phyloP scores from a whole-genome alignment of 2,797 vertebrate genomes.

The Bradypodion pumilum region DNA sequence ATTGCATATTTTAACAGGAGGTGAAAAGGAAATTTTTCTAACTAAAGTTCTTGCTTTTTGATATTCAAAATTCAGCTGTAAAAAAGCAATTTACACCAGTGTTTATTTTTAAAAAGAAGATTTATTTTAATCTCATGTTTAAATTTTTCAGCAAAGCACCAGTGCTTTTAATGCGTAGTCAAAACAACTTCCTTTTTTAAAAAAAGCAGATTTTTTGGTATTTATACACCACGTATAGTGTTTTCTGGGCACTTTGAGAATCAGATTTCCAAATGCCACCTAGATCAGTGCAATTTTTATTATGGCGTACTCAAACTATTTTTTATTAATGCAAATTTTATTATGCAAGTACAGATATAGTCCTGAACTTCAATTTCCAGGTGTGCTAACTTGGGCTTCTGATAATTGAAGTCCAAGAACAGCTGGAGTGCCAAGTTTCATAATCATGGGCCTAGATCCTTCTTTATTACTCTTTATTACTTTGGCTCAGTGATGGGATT shows the following conservation, averaged over 20 bases:
- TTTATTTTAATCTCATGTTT: not conserved
- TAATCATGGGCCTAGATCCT: too few relatives aligned
- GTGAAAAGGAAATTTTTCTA: not conserved
- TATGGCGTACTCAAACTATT: too few relatives aligned
- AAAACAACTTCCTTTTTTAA: not conserved
- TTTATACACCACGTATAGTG: too few relatives aligned
- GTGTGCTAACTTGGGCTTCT: too few relatives aligned
- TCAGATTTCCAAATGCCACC: not conserved
- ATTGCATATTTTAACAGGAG: not conserved
- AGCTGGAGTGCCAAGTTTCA: too few relatives aligned
- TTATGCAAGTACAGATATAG: not conserved
- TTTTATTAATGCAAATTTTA: not conserved
- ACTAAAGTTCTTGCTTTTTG: not conserved
- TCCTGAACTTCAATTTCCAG: too few relatives aligned
- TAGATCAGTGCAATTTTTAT: too few relatives aligned
- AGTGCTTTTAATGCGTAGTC: not conserved
- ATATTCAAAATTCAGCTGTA: not conserved
- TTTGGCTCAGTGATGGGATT: too few relatives aligned
- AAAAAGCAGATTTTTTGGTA: not conserved
- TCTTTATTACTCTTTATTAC: too few relatives aligned
- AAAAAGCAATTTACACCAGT: not conserved
- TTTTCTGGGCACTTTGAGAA: not conserved
- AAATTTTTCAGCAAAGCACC: not conserved
- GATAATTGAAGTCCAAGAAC: too few relatives aligned
- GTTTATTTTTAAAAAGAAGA: too few relatives aligned